A percentile compares a stretch with the other conserved stretches of the same genome.
Conservation (phyloP, 1,140 invertebrate genomes). For the Zaprionus capensis region DNA sequence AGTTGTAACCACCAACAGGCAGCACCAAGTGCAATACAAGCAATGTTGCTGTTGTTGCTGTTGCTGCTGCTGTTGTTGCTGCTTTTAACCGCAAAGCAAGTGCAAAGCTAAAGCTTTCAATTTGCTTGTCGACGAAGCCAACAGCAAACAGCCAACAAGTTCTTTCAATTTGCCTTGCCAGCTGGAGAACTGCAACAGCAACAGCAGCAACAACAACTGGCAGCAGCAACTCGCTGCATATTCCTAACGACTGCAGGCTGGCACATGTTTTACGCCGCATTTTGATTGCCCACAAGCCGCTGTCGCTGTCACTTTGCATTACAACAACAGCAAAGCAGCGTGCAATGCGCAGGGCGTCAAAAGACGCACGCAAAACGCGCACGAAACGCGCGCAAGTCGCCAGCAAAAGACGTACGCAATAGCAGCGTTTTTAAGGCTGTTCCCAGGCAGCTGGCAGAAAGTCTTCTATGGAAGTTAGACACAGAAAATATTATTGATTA, state of each 20-base stretch:
- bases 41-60: slow-evolving; percentile 11
- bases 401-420: not conserved
- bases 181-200: slow-evolving; percentile 2
- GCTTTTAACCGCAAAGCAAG: slow-evolving; percentile 75
- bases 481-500: not conserved
- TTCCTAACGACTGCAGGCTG: slow-evolving; percentile 55
- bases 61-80: slow-evolving; percentile 19
- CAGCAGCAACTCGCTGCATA: slow-evolving; percentile 40
- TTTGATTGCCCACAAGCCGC: slow-evolving; percentile 77
- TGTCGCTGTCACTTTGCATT: slow-evolving; percentile 80
- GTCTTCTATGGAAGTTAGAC: not conserved
- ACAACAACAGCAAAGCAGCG: slow-evolving; percentile 42
- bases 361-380: slow-evolving; percentile 24
- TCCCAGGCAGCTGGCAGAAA: not conserved
- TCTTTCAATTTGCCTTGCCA: slow-evolving; percentile 73
- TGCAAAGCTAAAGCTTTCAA: slow-evolving; percentile 80
- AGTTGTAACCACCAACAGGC: slow-evolving; percentile 75
- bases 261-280: slow-evolving; percentile 75
- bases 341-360: slow-evolving; percentile 19
- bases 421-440: not conserved
- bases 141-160: slow-evolving; percentile 69
- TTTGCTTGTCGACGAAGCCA: slow-evolving; percentile 61
- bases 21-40: slow-evolving; percentile 54
- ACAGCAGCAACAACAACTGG: slow-evolving; percentile 27
- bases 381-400: slow-evolving; percentile 6